Evolutionary conservation across 2,113 vertebrate genomes (phyloP).

Genomic region (Helogale parvula): DNA sequence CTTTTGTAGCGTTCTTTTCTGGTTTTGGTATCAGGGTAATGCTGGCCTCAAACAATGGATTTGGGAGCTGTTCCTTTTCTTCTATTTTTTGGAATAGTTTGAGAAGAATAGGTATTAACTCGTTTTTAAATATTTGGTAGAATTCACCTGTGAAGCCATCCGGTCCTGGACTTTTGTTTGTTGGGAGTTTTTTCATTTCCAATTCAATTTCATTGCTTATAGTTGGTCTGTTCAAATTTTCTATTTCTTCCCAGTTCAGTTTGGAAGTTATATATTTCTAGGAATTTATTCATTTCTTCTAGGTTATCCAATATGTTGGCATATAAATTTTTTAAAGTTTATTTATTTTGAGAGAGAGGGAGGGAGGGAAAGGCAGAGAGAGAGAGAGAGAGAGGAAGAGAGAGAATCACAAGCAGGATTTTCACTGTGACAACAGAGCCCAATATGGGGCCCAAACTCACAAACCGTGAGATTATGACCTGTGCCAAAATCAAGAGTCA

Average conservation of each 20-base stretch:
- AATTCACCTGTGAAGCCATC: background rate
- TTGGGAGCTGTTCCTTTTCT: background rate
- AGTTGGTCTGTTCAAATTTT: background rate
- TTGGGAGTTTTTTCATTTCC: background rate
- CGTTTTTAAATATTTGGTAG: background rate
- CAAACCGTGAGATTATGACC: too few species aligned
- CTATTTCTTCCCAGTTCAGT: background rate
- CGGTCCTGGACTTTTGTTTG: background rate
- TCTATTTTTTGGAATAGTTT: background rate
- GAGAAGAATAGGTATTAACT: background rate
- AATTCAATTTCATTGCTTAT: background rate
- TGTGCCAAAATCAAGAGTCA: too few species aligned
- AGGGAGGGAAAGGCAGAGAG: too few species aligned
- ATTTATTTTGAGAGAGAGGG: too few species aligned
- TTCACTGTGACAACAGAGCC: too few species aligned
- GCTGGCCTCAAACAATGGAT: background rate
- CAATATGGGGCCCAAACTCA: too few species aligned
- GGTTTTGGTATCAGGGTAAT: background rate
- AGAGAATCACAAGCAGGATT: too few species aligned
- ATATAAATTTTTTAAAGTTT: background rate
- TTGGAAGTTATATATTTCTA: background rate
- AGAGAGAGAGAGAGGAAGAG: too few species aligned
- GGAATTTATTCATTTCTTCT: background rate
- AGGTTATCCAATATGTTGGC: background rate
- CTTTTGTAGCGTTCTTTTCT: background rate